Percentiles rank a stretch among this genome's conserved stretches.
Conservation (phyloP, 92 coral and sea anemone species). For the Porites rus region DNA sequence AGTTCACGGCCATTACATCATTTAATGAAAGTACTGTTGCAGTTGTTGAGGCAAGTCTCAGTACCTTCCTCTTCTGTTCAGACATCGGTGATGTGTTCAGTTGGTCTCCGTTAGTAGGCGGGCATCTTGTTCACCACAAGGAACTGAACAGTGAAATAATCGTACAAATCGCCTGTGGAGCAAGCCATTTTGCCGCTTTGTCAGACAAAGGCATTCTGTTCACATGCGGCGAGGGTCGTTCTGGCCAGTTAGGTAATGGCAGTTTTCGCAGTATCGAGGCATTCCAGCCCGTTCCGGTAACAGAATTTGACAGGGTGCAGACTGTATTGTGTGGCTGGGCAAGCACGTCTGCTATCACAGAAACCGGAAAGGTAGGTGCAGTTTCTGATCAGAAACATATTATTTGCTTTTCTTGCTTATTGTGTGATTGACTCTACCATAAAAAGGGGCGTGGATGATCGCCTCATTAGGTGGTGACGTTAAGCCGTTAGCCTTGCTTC, state of each 20-base stretch:
- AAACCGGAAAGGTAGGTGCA: constrained; percentile 59
- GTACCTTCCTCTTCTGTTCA: constrained; percentile 58
- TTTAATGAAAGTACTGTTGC: constrained; percentile 35
- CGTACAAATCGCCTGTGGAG: constrained; percentile 77
- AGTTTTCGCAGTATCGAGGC: constrained; percentile 26
- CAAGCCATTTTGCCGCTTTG: constrained; percentile 64
- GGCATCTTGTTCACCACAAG: constrained; percentile 32
- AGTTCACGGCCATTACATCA: constrained; percentile 40
- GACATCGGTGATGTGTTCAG: constrained; percentile 71
- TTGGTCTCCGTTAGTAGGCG: constrained; percentile 66
- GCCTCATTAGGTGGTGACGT: no score
- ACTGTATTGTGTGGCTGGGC: constrained; percentile 69
- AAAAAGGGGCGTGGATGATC: no score
- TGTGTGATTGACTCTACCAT: no score
- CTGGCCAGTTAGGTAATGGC: constrained; percentile 76
- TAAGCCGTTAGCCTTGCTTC: no score
- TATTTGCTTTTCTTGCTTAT: background rate
- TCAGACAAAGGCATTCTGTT: constrained; percentile 59
- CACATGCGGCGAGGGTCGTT: constrained; percentile 62
- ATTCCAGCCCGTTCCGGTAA: constrained; percentile 65
- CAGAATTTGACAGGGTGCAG: constrained; percentile 38
- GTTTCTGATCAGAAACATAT: background rate
- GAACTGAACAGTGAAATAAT: constrained; percentile 73
- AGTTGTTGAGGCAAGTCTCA: constrained; percentile 65
- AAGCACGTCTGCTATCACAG: constrained; percentile 66